Conservation (phyloP, 2,113 vertebrate genomes). For the Himantopus leucocephalus region DNA sequence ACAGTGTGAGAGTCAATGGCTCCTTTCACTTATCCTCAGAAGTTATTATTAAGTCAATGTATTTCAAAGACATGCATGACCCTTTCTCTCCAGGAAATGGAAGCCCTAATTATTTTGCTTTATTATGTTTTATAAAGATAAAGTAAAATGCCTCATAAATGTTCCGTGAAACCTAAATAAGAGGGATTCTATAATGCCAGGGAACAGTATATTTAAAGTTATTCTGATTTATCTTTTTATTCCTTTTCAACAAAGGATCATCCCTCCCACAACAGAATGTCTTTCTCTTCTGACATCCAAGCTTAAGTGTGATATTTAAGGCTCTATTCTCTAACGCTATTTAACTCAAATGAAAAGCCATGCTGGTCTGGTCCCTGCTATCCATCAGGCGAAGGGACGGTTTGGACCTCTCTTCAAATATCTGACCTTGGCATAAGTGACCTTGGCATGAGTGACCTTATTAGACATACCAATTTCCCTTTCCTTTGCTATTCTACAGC, state of each 20-base stretch:
- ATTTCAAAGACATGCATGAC: neutral
- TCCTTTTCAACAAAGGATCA: neutral
- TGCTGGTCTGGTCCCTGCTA: neutral
- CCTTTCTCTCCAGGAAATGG: neutral
- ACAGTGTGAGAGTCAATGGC: neutral
- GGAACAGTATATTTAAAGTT: neutral
- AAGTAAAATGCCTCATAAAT: neutral
- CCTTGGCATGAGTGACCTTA: neutral
- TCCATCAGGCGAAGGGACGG: neutral
- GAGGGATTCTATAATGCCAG: neutral
- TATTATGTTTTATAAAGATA: neutral
- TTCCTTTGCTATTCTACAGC: neutral
- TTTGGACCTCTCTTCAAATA: neutral
- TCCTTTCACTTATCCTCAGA: neutral
- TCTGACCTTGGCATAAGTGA: neutral
- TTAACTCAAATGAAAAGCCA: neutral
- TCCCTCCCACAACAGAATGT: neutral
- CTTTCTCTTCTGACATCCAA: neutral
- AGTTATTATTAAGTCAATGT: neutral
- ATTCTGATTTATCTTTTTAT: neutral
- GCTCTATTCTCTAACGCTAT: neutral
- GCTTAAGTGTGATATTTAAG: neutral
- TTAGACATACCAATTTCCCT: neutral
- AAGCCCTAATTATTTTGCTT: neutral
- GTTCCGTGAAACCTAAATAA: neutral